Conservation (phyloP, 2,113 vertebrate species). For the Anhinga rufa region DNA sequence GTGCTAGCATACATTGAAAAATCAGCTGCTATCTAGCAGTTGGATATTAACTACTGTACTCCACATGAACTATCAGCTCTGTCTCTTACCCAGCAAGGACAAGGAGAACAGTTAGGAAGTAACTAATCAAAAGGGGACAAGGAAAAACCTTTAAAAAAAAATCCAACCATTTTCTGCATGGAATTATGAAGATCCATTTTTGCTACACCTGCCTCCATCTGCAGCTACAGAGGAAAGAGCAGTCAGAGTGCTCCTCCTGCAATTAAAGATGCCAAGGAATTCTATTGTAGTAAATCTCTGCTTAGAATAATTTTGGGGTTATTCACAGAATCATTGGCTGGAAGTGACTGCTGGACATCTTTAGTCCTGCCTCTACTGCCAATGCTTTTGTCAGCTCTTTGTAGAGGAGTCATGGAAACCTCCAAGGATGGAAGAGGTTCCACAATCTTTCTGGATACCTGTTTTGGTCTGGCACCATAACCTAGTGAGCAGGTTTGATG, state of each 20-base stretch:
- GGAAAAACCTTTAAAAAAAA: background rate
- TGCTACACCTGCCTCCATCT: background rate
- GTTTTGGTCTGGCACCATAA: background rate
- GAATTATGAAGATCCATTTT: background rate
- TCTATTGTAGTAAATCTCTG: background rate
- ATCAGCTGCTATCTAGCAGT: background rate
- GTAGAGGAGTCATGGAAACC: background rate
- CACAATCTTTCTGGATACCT: background rate
- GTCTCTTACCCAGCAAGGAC: background rate
- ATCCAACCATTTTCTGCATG: background rate
- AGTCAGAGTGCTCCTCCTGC: background rate
- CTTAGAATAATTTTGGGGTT: background rate
- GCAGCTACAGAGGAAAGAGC: background rate
- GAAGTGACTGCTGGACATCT: background rate
- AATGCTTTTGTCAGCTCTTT: background rate
- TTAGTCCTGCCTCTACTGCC: background rate
- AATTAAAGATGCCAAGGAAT: background rate
- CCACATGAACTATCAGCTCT: background rate
- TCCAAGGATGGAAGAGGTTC: background rate
- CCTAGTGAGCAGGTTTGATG: background rate
- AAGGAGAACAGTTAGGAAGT: background rate
- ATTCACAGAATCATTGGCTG: background rate
- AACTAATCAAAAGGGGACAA: background rate
- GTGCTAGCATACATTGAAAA: background rate
- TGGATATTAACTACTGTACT: background rate